Evolutionary conservation across 2,888 invertebrate genomes (phyloP), one percentile per base, ranked within the genome.

Genomic region (Rotaria sp.): DNA sequence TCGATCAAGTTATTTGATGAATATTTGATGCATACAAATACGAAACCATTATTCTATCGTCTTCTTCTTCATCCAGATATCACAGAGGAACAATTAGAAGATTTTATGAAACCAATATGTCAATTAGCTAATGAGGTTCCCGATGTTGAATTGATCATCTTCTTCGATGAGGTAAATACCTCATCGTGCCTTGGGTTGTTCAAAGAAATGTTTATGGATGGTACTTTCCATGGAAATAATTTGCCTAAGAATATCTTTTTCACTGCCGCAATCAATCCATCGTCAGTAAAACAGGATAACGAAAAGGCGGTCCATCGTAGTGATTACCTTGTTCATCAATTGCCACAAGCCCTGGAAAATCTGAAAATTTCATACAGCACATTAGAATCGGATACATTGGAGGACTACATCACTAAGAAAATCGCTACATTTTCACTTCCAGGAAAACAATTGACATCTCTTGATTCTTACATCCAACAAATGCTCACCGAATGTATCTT

Each of bases 191-290:
- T 75, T 38, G 74, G 74, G 1, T 38, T 75, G 21, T 75, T 75
- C 41, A 75, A 41, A 75, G 74, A 75, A 75, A 75, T 75, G 74
- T 75, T 75, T 38, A 75, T 75, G 74, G 74, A 75, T 75, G 24
- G 74, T 5, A 75, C 74, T 24, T 41, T 75, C 21, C 74, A 75
- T 38, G 74, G 74, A 35, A 38, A 38, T 38, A 75, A 15, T 75
- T 24, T 75, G 38, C 74, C 74, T 24, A 38, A 35, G 24, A 75
- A 75, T 38, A 75, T 75, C 15, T 86, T 86, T 45, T 74, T 86
- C 3, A 84, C 86, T 45, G 86, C 86, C 2, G 86, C 86, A 2
- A 84, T 86, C n/a, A 86, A 85, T 80, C 84, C 86, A 24, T 38
- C 52, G n/a, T 74, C 74, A 1, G 84, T n/a, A 48, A 48, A 2